These are phyloP conservation scores for Halcyon chelicuti DNA, from an alignment of 2,797 vertebrate species.

Conservation along the genomic window DNA sequence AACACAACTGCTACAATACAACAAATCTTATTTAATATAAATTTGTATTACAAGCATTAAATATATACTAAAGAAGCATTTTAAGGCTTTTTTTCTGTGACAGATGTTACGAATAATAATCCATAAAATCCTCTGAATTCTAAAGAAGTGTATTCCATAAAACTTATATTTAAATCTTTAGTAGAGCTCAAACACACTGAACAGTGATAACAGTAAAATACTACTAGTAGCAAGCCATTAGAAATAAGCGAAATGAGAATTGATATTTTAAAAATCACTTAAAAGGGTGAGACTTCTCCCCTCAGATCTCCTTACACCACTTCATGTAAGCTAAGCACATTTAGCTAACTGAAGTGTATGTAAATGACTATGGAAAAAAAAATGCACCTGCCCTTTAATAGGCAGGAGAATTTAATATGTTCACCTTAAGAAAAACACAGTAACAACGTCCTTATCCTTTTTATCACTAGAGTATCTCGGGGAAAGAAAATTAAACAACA, in stretches of 20 bases:
- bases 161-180: slow-evolving; percentile 76
- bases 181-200: slow-evolving; percentile 54
- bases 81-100: slow-evolving; percentile 69
- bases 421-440: slow-evolving; percentile 45
- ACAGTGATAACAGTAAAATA: slow-evolving; percentile 63
- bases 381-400: slow-evolving; percentile 62
- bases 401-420: slow-evolving; percentile 49
- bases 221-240: slow-evolving; percentile 51
- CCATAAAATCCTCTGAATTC: slow-evolving; percentile 74
- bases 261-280: slow-evolving; percentile 40
- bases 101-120: slow-evolving; percentile 81
- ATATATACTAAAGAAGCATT: slow-evolving; percentile 73
- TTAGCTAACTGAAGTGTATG: slow-evolving; percentile 38
- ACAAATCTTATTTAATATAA: slow-evolving; percentile 64
- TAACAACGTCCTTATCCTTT: not conserved
- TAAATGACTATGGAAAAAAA: slow-evolving; percentile 53
- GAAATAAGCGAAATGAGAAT: slow-evolving; percentile 56
- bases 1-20: slow-evolving; percentile 51
- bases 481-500: slow-evolving; percentile 25
- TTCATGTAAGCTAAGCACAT: slow-evolving; percentile 22
- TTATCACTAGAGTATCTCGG: not conserved
- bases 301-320: not conserved
- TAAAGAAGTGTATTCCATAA: slow-evolving; percentile 71
- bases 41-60: slow-evolving; percentile 71
- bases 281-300: not conserved